phyloP scores from a whole-genome alignment of 2,797 vertebrate species.

The Fringilla coelebs region DNA sequence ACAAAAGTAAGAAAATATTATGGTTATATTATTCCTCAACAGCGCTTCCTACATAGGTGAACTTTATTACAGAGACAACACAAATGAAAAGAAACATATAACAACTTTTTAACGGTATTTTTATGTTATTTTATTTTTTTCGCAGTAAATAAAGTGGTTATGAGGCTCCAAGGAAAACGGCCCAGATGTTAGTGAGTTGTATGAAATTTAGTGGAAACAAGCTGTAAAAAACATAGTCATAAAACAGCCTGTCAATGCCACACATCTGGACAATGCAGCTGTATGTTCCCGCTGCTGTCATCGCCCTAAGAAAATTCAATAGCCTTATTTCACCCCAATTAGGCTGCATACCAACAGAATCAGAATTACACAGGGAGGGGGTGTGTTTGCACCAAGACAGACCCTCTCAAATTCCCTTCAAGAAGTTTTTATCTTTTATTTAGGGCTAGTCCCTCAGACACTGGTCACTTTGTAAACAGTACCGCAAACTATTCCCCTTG shows the following conservation, averaged over 20 bases:
- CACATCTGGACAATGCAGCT: conserved; percentile 82
- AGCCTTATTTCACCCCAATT: conserved; percentile 83
- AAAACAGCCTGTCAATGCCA: conserved; percentile 80
- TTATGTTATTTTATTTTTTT: conserved; percentile 75
- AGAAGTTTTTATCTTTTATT: conserved; percentile 62
- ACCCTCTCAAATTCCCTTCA: conserved; percentile 5
- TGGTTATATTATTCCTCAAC: conserved; percentile 60
- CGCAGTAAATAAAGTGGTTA: conserved; percentile 79
- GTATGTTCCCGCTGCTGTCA: conserved; percentile 77
- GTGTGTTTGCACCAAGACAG: not conserved
- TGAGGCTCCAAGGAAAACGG: conserved; percentile 76
- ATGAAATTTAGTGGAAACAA: conserved; percentile 82
- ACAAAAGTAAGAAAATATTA: conserved; percentile 70
- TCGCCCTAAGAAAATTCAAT: conserved; percentile 76
- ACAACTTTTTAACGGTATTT: conserved; percentile 72
- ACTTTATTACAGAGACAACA: conserved; percentile 66
- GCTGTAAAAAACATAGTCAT: conserved; percentile 79
- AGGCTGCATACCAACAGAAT: conserved; percentile 71
- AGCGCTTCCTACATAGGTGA: conserved; percentile 60
- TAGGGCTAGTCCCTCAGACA: conserved; percentile 8
- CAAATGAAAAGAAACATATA: conserved; percentile 67
- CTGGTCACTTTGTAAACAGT: not conserved
- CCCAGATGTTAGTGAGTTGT: conserved; percentile 80
- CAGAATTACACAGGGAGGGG: conserved; percentile 25
- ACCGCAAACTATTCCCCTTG: not conserved